A percentile compares a stretch with the other conserved stretches of the same genome.
phyloP scores from a whole-genome alignment of 2,888 invertebrate genomes.

The Hofmannophila pseudospretella region DNA sequence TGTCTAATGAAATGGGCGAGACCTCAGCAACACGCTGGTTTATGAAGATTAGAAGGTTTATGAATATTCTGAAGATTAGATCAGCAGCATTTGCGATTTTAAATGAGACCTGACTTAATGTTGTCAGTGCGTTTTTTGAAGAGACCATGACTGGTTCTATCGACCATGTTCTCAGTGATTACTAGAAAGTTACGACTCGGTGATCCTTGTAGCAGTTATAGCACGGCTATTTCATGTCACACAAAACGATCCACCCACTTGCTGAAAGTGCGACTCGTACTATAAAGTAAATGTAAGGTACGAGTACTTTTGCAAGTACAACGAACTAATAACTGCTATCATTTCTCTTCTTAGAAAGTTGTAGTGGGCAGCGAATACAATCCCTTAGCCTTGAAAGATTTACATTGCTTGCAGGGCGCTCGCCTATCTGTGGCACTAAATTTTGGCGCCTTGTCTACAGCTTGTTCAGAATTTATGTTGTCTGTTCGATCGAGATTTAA shows the following conservation, averaged over 20 bases:
- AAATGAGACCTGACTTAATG: too few species aligned
- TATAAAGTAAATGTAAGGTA: neutral
- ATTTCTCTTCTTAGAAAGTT: constrained; percentile 40
- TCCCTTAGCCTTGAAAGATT: constrained; percentile 10
- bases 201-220: too few species aligned
- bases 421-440: constrained; percentile 4
- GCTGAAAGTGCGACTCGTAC: neutral
- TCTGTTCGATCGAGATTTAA: neutral
- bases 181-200: too few species aligned
- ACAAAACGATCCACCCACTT: neutral
- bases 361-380: constrained; percentile 18
- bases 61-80: too few species aligned
- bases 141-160: too few species aligned
- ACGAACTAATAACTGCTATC: constrained; percentile 11
- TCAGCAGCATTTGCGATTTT: too few species aligned
- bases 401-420: neutral
- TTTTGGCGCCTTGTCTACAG: constrained; percentile 4
- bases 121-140: too few species aligned
- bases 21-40: too few species aligned
- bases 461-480: neutral
- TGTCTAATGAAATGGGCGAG: too few species aligned
- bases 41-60: too few species aligned
- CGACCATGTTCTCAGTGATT: too few species aligned
- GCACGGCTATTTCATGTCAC: too few species aligned
- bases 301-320: neutral